Evolutionary conservation across 2,797 vertebrate species (phyloP), one percentile per base, ranked within the genome.

Genomic region (Sebastes cheni): DNA sequence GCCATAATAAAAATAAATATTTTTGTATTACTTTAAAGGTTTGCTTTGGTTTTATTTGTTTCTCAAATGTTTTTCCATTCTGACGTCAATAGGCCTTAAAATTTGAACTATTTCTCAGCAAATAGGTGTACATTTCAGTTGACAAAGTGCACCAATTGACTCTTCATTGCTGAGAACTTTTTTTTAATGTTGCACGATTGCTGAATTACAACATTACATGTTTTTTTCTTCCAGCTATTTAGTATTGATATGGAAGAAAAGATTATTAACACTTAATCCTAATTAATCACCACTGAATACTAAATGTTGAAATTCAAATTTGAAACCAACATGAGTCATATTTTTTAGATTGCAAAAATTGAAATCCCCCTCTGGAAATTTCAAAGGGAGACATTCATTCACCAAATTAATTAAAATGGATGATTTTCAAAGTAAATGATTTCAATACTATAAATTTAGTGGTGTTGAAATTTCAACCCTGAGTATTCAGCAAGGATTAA

Each of bases 1-100:
- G 96, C 95, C 97, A 96, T 96, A 96, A 97, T 97, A 96, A 97
- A 96, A 95, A 95, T 78, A 96, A 96, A 92, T 99, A 99, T 99
- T 99, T 99, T 99, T 99, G 96, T 99, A 99, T 96, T 96, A 95
- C 90, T 93, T 94, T 81, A 94, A 89, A 88, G 12, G 59, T 79
- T 79, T 91, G 74, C 32, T 73, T 70, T 69, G 14, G 73, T 81
- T 79, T 76, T 82, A 20, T 60, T 80, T 50, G 27, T 2, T 52
- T 29, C 11, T 32, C 6, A 25, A 42, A 55, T 56, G 3, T 61
- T 36, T 77, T 65, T 39, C 16, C 20, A 20, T 22, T 34, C 8
- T 61, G 60, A 16, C 36, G 70, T 67, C 50, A 62, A 76, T 55
- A 76, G 54, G 32, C 13, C 55, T 6, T 4, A 0, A 9, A 13